Evolutionary conservation across 2,888 invertebrate genomes (phyloP).

Genomic region (Pyrocoelia pectoralis): DNA sequence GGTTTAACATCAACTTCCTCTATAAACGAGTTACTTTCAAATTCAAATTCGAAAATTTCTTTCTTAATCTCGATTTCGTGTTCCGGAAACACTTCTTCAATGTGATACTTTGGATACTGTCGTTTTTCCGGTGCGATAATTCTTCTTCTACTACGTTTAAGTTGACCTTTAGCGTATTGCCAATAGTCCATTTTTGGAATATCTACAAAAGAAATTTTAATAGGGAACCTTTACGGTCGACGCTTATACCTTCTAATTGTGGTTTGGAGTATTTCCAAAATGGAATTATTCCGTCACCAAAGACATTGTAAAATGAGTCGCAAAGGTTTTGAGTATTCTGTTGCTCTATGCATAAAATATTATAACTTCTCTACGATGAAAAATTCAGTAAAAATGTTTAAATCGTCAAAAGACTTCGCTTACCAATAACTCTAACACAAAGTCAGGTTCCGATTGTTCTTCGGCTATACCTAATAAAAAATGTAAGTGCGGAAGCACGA

Average conservation of each 20-base stretch:
- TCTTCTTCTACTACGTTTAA: constrained; percentile 29
- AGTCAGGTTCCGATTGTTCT: constrained; percentile 37
- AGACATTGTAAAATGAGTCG: constrained; percentile 43
- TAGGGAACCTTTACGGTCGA: background rate
- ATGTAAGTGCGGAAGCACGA: constrained; percentile 50
- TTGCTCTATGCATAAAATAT: constrained; percentile 45
- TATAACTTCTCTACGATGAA: constrained; percentile 48
- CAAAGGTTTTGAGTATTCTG: constrained; percentile 40
- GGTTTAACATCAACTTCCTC: constrained; percentile 15
- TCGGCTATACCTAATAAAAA: constrained; percentile 44
- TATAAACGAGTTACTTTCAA: background rate
- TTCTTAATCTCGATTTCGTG: constrained; percentile 17
- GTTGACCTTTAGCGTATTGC: constrained; percentile 36
- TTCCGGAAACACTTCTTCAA: constrained; percentile 31
- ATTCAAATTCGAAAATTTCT: constrained; percentile 20
- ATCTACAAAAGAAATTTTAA: constrained; percentile 16
- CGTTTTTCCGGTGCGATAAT: constrained; percentile 1
- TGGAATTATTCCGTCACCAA: constrained; percentile 45
- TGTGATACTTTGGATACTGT: constrained; percentile 18
- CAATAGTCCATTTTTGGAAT: constrained; percentile 36
- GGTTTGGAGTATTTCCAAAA: constrained; percentile 40
- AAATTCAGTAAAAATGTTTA: background rate
- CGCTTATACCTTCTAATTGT: constrained; percentile 1
- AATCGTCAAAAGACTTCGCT: no score
- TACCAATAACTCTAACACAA: constrained; percentile 49